Conservation (phyloP, 2,113 vertebrate genomes). For the Phalacrocorax pelagicus region DNA sequence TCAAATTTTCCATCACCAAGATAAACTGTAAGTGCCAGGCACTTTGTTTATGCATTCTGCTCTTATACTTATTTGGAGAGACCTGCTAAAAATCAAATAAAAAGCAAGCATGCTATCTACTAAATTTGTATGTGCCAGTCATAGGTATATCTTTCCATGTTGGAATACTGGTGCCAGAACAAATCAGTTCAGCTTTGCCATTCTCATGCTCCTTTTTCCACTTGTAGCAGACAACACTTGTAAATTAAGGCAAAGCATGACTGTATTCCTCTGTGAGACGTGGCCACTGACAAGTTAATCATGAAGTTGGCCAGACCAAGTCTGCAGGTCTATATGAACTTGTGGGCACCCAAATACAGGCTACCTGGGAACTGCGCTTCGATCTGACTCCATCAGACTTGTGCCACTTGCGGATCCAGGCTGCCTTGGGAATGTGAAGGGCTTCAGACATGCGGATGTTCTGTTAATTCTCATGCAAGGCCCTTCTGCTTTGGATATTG, state of each 20-base stretch:
- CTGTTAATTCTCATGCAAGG: not conserved
- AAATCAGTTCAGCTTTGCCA: not conserved
- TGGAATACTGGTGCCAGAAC: not conserved
- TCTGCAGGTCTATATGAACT: not conserved
- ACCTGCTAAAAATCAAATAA: slow-evolving; percentile 51
- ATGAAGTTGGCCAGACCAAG: not conserved
- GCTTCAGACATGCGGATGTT: not conserved
- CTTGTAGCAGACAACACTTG: not conserved
- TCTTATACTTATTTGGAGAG: slow-evolving; percentile 40
- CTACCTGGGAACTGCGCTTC: fast-evolving
- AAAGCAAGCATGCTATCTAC: slow-evolving; percentile 24
- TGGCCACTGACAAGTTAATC: not conserved
- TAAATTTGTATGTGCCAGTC: slow-evolving; percentile 57
- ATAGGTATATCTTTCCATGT: not conserved
- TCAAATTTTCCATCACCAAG: slow-evolving; percentile 42
- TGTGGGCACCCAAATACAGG: not conserved
- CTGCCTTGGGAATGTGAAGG: not conserved
- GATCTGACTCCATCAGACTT: not conserved
- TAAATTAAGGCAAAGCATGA: not conserved
- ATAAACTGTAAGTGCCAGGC: slow-evolving; percentile 45
- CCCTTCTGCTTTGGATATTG: not conserved
- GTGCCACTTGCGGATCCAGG: not conserved
- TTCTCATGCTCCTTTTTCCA: not conserved
- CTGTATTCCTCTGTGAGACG: not conserved
- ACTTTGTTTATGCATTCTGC: slow-evolving; percentile 37